Base-by-base conservation (phyloP, 2,113 vertebrate species). In the Tyrannus savana region DNA sequence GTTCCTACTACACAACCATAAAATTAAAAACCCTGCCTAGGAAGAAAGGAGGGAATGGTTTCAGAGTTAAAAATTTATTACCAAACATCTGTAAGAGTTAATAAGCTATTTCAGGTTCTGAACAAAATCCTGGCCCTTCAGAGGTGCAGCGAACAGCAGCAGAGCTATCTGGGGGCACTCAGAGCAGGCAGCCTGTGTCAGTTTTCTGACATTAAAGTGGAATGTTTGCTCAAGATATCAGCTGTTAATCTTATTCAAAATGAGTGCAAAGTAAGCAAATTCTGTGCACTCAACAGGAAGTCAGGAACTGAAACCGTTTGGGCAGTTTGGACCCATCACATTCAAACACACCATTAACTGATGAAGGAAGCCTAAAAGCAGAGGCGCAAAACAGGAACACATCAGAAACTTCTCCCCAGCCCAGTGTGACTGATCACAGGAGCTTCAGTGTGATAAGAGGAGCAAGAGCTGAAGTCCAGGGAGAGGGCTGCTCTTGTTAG, bases 181-280 rank as follows among this genome's bases (percentile, higher is more conserved):
- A n/a, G 79, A 80, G 46, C 88, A 77, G 77, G 74, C 67, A 63
- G 84, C 35, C 80, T 19, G 3, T 69, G 56, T 64, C 71, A 44
- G 31, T 87, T 84, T 83, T 60, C 91, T 60, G 84, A 73, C 93
- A 58, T 72, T 46, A 78, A 84, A 87, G 9, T 13, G 1, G 41
- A 59, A 79, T 35, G 41, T 84, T 94, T 93, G 89, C 78, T 94
- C 87, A 95, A 95, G 69, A 89, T 77, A 87, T 89, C 69, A 84
- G 68, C 87, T 82, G 52, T 63, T 94, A 84, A 82, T 82, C 91
- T 93, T 68, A 71, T 1, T 92, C 78, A 68, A 78, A 93, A 91
- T n/a, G 44, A 81, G 87, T 27, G 92, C 77, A 84, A 87, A 95
- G 55, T 11, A 94, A 89, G 93, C 74, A 78, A 92, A 94, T 83